Conservation (phyloP, 2,797 vertebrate genomes). For the Atherinosoma microstoma region DNA sequence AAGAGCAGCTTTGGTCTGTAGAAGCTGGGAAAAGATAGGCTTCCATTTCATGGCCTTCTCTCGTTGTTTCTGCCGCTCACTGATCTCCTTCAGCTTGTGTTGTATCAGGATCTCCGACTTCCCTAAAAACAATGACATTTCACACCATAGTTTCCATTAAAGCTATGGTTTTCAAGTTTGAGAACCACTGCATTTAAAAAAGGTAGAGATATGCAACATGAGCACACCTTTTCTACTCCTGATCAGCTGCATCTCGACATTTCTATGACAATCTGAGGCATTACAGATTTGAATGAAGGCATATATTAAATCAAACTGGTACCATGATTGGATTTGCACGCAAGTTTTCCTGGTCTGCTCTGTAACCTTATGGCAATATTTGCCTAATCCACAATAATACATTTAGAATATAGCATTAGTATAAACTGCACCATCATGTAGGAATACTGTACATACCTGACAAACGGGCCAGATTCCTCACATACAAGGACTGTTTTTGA, state of each 20-base stretch:
- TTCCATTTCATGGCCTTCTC: conserved; percentile 32
- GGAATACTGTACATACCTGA: conserved; percentile 59
- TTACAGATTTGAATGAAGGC: neutral
- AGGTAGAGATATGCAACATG: neutral
- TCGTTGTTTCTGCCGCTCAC: conserved; percentile 45
- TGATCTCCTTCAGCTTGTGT: conserved; percentile 53
- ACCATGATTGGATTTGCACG: neutral
- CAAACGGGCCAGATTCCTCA: conserved; percentile 63
- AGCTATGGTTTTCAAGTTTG: too few relatives aligned
- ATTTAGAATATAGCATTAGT: neutral
- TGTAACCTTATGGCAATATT: neutral
- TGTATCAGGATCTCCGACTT: conserved; percentile 48
- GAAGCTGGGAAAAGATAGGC: conserved; percentile 52
- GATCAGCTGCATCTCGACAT: neutral
- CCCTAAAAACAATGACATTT: conserved; percentile 47
- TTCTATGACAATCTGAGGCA: neutral
- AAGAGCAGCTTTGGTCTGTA: conserved; percentile 50
- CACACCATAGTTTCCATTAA: neutral
- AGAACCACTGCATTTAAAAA: neutral
- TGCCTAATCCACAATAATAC: too few relatives aligned
- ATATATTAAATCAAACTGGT: neutral
- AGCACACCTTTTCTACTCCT: neutral
- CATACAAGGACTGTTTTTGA: conserved; percentile 46
- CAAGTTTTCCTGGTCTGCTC: neutral
- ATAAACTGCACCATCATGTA: too few relatives aligned